Base-by-base conservation (phyloP, 2,888 invertebrate species). In the Eledone cirrhosa region DNA sequence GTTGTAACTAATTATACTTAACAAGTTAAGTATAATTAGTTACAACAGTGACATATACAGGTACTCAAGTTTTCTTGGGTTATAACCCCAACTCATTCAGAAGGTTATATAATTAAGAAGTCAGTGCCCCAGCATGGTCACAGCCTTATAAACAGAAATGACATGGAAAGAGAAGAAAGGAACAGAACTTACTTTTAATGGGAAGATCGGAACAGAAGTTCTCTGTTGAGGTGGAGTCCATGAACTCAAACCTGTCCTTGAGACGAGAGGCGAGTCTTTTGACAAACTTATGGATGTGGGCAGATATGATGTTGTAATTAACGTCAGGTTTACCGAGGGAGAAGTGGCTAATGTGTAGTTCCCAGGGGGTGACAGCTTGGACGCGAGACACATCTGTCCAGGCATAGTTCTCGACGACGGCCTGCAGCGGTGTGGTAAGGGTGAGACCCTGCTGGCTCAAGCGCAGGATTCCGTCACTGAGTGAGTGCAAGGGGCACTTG, bases 391-490 rank as follows among this genome's bases (percentile, higher is more conserved):
- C 19, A 27, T 76, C 48, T 76, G 29, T 22, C 76, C 76, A 76
- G 11, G 41, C 24, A 48, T 48, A 76, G 27, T 24, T 48, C 14
- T 76, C 48, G 3, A 76, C 76, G 27, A 76, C 27, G 4, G 27
- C 47, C 29, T 76, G 76, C 24, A 48, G 29, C 7, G 76, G 27
- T 16, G 76, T 76, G 41, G 48, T 48, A 14, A 76, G 27, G 11
- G 48, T 47, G 22, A 76, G 2, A 16, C 3, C 48, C 27, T 85
- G 85, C 16, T 78, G 77, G 48, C 81, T 81, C 5, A 86, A 69
- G 69, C 83, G 79, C 0, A 86, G 48, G 63, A 82, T 78, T 3
- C 86, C 84, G n/a, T 83, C 48, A 24, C 80, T 78, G 53, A 81
- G 83, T 4, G 77, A 65, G 33, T 82, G 82, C 27, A 80, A 47